phyloP scores from a whole-genome alignment of 2,888 invertebrate genomes.

The Caprella mutica region DNA sequence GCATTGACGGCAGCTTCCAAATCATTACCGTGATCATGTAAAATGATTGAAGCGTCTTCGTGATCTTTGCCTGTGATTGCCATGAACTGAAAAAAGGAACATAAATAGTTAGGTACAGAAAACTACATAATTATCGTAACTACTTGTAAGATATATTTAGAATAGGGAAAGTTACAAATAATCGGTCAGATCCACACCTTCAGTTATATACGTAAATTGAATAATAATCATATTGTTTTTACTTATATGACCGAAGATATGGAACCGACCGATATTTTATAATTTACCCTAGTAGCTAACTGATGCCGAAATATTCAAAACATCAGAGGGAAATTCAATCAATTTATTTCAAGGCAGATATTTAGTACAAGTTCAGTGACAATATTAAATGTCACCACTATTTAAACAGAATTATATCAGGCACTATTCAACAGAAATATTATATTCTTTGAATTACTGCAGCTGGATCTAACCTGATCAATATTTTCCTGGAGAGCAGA shows the following conservation, averaged over 20 bases:
- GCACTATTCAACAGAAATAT: not conserved
- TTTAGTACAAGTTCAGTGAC: too few species aligned
- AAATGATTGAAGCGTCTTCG: slow-evolving; percentile 81
- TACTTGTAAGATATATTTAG: too few species aligned
- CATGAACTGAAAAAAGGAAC: slow-evolving; percentile 48
- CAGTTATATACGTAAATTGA: not conserved
- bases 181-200: not conserved
- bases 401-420: too few species aligned
- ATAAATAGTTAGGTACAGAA: too few species aligned
- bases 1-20: slow-evolving; percentile 68
- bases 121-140: too few species aligned
- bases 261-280: too few species aligned
- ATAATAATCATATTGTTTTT: not conserved
- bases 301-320: too few species aligned
- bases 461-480: slow-evolving; percentile 19
- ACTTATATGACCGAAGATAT: too few species aligned
- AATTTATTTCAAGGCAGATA: too few species aligned
- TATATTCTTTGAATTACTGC: not conserved
- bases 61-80: slow-evolving; percentile 80
- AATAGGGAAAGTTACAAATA: not conserved
- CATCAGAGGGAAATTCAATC: too few species aligned
- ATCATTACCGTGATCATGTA: slow-evolving; percentile 87
- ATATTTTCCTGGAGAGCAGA: slow-evolving; percentile 33
- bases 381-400: too few species aligned
- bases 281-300: too few species aligned